Conservation (phyloP, 2,888 invertebrate species). For the Heliothis peltigera region DNA sequence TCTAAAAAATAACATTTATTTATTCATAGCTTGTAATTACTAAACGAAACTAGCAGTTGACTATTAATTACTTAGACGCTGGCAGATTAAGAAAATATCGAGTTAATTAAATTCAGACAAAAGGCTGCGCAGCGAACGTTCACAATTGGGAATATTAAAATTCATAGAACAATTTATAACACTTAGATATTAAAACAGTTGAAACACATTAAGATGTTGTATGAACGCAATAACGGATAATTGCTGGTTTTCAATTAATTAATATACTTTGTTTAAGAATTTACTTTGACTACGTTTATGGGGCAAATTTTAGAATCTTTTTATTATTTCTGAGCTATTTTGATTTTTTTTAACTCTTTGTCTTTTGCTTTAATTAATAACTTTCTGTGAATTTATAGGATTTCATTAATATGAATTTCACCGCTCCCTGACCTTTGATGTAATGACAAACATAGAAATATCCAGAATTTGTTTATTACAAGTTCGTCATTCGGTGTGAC, state of each 20-base stretch:
- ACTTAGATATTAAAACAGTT: conserved; percentile 40
- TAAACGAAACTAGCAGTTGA: conserved; percentile 29
- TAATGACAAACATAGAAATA: not conserved
- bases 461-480: too few species aligned
- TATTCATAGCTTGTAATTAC: conserved; percentile 8
- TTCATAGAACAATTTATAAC: conserved; percentile 36
- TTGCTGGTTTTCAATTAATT: conserved; percentile 31
- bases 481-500: conserved; percentile 46
- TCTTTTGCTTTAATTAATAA: not conserved
- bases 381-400: conserved; percentile 3
- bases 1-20: not conserved
- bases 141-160: conserved; percentile 52
- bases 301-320: too few species aligned
- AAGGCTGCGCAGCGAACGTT: conserved; percentile 27
- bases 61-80: conserved; percentile 42
- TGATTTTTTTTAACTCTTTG: not conserved
- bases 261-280: conserved; percentile 23
- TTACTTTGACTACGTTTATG: too few species aligned
- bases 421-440: too few species aligned
- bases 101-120: conserved; percentile 47
- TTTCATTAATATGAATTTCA: too few species aligned
- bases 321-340: too few species aligned
- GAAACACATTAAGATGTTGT: conserved; percentile 34
- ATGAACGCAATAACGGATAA: conserved; percentile 34
- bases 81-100: conserved; percentile 41